These are phyloP conservation scores for Colostygia pectinataria DNA, from an alignment of 2,888 invertebrate species.

Conservation along the genomic window DNA sequence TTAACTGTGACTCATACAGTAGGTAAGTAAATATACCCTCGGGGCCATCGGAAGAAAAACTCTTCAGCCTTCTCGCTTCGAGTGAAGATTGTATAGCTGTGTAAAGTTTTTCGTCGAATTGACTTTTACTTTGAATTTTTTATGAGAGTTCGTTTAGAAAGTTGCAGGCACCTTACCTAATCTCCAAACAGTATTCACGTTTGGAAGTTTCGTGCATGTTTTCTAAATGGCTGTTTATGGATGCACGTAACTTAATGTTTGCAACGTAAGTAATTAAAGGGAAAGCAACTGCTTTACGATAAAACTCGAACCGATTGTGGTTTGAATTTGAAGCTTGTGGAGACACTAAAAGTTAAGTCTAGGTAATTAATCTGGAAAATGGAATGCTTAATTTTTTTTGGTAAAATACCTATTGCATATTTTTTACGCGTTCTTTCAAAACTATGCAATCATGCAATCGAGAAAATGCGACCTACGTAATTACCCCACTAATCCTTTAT, in stretches of 20 bases:
- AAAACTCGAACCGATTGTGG: conserved; percentile 2
- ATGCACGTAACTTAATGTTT: conserved; percentile 5
- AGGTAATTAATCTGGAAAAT: too few species aligned
- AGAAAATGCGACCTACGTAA: too few species aligned
- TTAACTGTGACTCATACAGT: conserved; percentile 7
- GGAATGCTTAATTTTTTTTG: too few species aligned
- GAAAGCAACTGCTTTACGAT: neutral
- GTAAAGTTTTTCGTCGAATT: neutral
- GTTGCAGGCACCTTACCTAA: conserved; percentile 1
- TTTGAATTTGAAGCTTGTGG: neutral
- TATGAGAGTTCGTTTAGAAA: neutral
- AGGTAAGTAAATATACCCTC: neutral
- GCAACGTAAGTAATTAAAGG: too few species aligned
- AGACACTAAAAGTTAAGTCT: too few species aligned
- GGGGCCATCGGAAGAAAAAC: too few species aligned
- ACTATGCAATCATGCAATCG: too few species aligned
- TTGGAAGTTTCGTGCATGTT: conserved; percentile 13
- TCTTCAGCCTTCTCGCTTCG: neutral
- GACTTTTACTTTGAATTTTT: neutral
- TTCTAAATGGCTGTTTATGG: conserved; percentile 17
- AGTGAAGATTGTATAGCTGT: neutral
- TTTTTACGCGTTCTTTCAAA: too few species aligned
- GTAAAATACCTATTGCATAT: too few species aligned
- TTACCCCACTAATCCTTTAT: too few species aligned
- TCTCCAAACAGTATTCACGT: conserved; percentile 17